A percentile compares a stretch with the other conserved stretches of the same genome.
phyloP scores from a whole-genome alignment of 2,888 invertebrate species.

The Drosophila recens region DNA sequence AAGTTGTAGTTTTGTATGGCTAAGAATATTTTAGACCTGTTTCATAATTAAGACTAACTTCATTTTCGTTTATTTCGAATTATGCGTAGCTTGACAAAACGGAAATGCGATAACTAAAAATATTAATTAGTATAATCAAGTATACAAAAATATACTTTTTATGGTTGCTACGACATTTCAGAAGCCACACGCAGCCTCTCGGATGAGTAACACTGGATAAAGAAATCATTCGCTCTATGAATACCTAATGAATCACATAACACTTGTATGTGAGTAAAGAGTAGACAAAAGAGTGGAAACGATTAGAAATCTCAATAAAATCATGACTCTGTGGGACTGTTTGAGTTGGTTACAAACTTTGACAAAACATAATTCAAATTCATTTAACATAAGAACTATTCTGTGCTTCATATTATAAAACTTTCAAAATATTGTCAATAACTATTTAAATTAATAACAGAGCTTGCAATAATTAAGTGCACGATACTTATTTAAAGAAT shows the following conservation, averaged over 20 bases:
- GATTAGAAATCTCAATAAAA: not conserved
- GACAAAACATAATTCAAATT: no score
- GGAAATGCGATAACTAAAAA: not conserved
- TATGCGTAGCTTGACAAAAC: not conserved
- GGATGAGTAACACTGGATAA: not conserved
- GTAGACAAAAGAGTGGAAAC: not conserved
- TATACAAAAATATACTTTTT: conserved; percentile 1
- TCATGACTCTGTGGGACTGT: not conserved
- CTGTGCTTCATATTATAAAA: no score
- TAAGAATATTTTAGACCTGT: conserved; percentile 1
- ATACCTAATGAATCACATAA: conserved; percentile 5
- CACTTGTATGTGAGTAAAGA: not conserved
- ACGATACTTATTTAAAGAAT: no score
- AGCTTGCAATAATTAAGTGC: no score
- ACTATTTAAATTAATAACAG: no score
- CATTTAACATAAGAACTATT: no score
- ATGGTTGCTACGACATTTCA: not conserved
- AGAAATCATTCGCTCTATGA: conserved; percentile 3
- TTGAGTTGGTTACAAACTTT: no score
- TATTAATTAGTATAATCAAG: conserved; percentile 13
- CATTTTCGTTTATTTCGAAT: not conserved
- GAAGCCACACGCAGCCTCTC: not conserved
- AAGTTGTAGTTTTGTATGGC: conserved; percentile 1
- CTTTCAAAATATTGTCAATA: no score
- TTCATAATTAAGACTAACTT: not conserved